phyloP scores from a whole-genome alignment of 2,888 invertebrate genomes.

The Hesperia comma region DNA sequence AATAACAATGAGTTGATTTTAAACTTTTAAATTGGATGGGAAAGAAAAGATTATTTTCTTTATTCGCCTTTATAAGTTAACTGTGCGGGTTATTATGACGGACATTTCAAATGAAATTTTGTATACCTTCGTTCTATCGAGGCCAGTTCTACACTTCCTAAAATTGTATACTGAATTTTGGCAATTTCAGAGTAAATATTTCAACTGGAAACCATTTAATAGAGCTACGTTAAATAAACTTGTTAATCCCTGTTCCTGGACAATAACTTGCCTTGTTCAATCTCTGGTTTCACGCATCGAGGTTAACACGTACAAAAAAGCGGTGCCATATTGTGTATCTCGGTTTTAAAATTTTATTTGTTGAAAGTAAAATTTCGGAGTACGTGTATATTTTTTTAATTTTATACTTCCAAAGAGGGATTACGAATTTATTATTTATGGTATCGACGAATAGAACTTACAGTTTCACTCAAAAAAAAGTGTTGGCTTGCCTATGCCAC shows the following conservation, averaged over 20 bases:
- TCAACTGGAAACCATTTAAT: conserved; percentile 12
- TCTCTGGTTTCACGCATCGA: conserved; percentile 39
- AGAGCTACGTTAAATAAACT: conserved; percentile 20
- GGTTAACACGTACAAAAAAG: conserved; percentile 37
- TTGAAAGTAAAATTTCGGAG: not conserved
- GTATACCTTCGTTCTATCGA: not conserved
- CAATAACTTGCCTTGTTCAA: conserved; percentile 43
- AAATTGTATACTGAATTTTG: not conserved
- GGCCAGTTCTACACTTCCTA: not conserved
- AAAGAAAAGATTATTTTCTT: not conserved
- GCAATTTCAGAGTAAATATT: conserved; percentile 8
- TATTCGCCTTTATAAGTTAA: not conserved
- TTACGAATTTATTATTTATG: too few species aligned
- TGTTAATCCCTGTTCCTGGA: conserved; percentile 2
- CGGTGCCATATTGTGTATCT: conserved; percentile 16
- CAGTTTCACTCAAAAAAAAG: too few species aligned
- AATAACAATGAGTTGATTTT: not conserved
- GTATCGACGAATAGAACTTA: too few species aligned
- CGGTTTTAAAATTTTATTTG: conserved; percentile 10
- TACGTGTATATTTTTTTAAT: not conserved
- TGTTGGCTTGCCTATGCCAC: too few species aligned
- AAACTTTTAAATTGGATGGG: too few species aligned
- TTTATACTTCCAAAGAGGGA: too few species aligned
- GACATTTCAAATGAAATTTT: not conserved
- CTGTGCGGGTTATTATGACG: not conserved